phyloP scores from a whole-genome alignment of 1,140 invertebrate genomes.

The Brachionus calyciflorus region DNA sequence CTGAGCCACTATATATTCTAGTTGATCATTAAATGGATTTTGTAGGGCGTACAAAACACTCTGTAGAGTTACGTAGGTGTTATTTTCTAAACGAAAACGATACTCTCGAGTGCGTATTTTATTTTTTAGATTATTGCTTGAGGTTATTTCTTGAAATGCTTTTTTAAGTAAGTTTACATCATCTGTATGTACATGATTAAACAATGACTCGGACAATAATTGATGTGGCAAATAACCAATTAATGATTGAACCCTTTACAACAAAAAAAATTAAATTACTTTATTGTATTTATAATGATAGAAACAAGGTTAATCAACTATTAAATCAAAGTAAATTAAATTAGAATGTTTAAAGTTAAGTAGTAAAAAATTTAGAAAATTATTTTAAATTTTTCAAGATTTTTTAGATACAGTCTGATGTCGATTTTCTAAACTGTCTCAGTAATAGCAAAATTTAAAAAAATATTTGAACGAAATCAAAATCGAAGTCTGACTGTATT shows the following conservation, averaged over 20 bases:
- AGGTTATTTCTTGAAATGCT: slow-evolving; percentile 39
- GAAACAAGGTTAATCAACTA: too few species aligned
- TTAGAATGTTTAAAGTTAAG: too few species aligned
- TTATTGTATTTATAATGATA: background rate
- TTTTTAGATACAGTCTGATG: too few species aligned
- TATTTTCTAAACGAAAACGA: slow-evolving; percentile 26
- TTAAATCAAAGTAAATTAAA: too few species aligned
- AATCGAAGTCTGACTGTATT: too few species aligned
- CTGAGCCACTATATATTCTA: slow-evolving; percentile 33
- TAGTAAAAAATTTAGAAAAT: too few species aligned
- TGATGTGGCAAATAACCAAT: slow-evolving; percentile 39
- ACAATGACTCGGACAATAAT: slow-evolving; percentile 30
- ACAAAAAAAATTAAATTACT: background rate
- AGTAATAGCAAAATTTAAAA: too few species aligned
- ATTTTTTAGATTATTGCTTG: background rate
- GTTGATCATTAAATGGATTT: slow-evolving; percentile 40
- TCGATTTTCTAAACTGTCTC: too few species aligned
- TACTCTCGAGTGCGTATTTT: slow-evolving; percentile 43
- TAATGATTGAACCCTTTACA: background rate
- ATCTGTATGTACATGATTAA: slow-evolving; percentile 44
- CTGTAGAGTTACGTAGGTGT: background rate
- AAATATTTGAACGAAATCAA: too few species aligned
- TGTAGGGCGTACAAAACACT: slow-evolving; percentile 35
- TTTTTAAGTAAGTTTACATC: slow-evolving; percentile 39
- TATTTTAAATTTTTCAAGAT: too few species aligned